Conservation (phyloP, 1,140 invertebrate genomes). For the Hyles vespertilio region DNA sequence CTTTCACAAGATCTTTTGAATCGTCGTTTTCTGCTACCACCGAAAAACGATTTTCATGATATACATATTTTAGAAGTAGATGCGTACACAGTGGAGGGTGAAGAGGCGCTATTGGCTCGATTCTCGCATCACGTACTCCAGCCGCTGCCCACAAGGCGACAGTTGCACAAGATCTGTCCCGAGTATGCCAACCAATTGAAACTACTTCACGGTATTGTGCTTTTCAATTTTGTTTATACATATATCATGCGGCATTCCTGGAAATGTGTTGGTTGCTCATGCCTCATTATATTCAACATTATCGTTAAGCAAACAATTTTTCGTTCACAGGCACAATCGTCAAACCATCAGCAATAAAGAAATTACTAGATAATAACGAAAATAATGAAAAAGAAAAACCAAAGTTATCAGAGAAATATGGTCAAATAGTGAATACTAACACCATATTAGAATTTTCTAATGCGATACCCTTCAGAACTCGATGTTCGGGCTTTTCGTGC, state of each 20-base stretch:
- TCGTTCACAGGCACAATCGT: slow-evolving; percentile 44
- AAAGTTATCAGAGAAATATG: slow-evolving; percentile 50
- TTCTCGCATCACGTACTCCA: slow-evolving; percentile 13
- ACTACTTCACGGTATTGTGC: slow-evolving; percentile 31
- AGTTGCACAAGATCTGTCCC: slow-evolving; percentile 25
- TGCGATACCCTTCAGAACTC: slow-evolving; percentile 51
- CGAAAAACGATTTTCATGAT: too few species aligned
- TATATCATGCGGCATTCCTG: too few species aligned
- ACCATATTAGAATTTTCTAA: slow-evolving; percentile 48
- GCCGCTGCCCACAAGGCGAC: slow-evolving; percentile 31
- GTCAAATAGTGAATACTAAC: slow-evolving; percentile 42
- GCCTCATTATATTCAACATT: too few species aligned
- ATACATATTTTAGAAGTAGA: too few species aligned
- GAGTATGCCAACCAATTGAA: slow-evolving; percentile 38
- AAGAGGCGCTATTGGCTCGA: slow-evolving; percentile 34
- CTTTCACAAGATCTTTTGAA: too few species aligned
- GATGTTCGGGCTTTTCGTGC: slow-evolving; percentile 47
- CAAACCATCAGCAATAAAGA: slow-evolving; percentile 35
- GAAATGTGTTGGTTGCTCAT: too few species aligned
- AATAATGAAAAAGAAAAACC: slow-evolving; percentile 10
- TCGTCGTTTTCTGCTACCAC: too few species aligned
- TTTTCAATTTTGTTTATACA: background rate
- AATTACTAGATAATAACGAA: slow-evolving; percentile 33
- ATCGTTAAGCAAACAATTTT: too few species aligned
- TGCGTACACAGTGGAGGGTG: slow-evolving; percentile 21